Evolutionary conservation across 1,140 invertebrate species (phyloP).

Genomic region (Cydia fagiglandana): DNA sequence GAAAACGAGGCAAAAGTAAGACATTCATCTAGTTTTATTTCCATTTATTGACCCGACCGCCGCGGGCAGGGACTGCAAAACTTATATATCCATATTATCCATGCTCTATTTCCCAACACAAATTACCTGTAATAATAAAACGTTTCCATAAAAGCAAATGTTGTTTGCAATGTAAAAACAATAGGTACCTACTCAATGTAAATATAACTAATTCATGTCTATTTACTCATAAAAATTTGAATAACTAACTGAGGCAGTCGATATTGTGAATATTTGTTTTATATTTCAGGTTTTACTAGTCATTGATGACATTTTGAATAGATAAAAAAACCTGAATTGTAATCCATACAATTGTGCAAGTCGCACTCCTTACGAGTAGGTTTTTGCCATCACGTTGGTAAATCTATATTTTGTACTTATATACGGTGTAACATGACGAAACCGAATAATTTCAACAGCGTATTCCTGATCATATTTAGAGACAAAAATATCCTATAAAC

Average conservation of each 20-base stretch:
- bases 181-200: neutral
- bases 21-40: conserved; percentile 13
- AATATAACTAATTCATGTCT: neutral
- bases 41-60: neutral
- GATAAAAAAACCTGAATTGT: too few relatives aligned
- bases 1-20: neutral
- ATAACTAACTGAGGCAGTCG: neutral
- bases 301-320: too few relatives aligned
- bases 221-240: neutral
- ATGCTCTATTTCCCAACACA: neutral
- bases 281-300: neutral
- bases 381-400: too few relatives aligned
- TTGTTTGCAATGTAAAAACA: neutral
- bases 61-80: neutral
- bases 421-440: too few relatives aligned
- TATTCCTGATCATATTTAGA: too few relatives aligned
- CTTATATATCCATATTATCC: neutral
- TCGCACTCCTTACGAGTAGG: too few relatives aligned
- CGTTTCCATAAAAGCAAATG: neutral
- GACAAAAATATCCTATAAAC: too few relatives aligned
- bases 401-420: too few relatives aligned
- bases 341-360: too few relatives aligned
- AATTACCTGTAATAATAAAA: neutral
- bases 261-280: neutral
- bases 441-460: too few relatives aligned